Base-by-base conservation (phyloP, 2,797 vertebrate species). In the Lacerta viridis region DNA sequence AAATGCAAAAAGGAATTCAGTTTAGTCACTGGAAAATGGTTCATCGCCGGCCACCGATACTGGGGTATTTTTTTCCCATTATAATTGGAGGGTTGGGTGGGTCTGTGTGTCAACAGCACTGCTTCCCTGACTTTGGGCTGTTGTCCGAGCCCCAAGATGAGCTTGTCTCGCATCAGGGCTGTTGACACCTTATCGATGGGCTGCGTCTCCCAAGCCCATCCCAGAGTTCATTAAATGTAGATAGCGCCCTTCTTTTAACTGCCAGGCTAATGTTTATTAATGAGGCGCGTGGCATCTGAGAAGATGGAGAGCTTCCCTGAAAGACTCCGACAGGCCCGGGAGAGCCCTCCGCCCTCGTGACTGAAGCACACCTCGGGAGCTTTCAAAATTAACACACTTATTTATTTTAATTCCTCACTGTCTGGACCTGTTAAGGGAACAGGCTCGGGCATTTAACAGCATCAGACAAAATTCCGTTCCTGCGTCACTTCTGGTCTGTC, bases 261-360 rank as follows among this genome's bases (percentile, higher is more conserved):
- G 92, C 81, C 86, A 78, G 79, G 61, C 84, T 93, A 83, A 92
- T 96, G 93, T 95, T 95, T 95, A 95, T 95, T 92, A 95, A 94
- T 93, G 80, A 77, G 88, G 87, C 13, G 17, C 0, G 29, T 50
- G 55, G 71, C 95, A 92, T 85, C 91, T 88, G 89, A 71, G 88
- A 91, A 89, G 89, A 89, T 3, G 75, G 92, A 93, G 90, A 6
- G 81, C 83, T 89, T 91, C 15, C 91, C 92, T 91, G 88, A 88
- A 92, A 89, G 81, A 81, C 50, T 94, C 85, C 94, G 94, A 88
- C 90, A 92, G 91, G 72, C 86, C 76, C 81, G 84, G 89, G 94
- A 90, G 90, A 90, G 91, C 88, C 90, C 81, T 89, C 83, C 43
- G 50, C 46, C 88, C 84, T 61, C 83, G 83, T 75, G 77, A 59